Conservation (phyloP, 1,140 invertebrate genomes). For the Homarus americanus region DNA sequence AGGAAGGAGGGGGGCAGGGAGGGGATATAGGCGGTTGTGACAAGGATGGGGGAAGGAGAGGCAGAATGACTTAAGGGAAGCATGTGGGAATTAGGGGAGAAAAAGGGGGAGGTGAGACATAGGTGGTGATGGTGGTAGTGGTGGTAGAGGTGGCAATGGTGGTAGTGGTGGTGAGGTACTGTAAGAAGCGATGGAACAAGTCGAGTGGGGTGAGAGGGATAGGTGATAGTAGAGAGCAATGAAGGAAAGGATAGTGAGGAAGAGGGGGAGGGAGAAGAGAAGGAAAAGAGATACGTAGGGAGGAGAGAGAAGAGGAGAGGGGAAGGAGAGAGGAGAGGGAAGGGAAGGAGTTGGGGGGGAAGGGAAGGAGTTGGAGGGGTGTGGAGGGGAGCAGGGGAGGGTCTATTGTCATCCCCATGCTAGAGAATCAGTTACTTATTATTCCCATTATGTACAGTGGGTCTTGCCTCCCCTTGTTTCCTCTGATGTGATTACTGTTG, state of each 20-base stretch:
- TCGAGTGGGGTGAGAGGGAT: neutral
- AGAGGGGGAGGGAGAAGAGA: neutral
- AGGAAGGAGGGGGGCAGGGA: neutral
- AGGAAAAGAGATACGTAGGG: neutral
- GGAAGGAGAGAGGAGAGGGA: conserved; percentile 11
- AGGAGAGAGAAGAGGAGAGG: conserved; percentile 30
- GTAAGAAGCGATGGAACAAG: neutral
- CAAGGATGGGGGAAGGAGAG: neutral
- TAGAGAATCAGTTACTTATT: conserved; percentile 37
- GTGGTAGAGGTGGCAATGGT: neutral
- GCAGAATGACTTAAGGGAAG: neutral
- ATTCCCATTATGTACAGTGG: conserved; percentile 29
- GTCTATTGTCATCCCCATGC: conserved; percentile 2
- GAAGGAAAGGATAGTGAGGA: no score
- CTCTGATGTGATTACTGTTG: neutral
- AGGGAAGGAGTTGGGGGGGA: neutral
- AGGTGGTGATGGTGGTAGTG: neutral
- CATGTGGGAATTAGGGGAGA: neutral
- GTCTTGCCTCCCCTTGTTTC: neutral
- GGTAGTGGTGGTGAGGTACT: neutral
- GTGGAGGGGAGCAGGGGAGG: neutral
- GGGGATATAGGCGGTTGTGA: neutral
- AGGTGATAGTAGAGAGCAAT: neutral
- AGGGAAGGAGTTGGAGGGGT: conserved; percentile 27
- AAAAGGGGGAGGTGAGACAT: neutral